Percentiles rank a stretch among this genome's conserved stretches.
phyloP scores from a whole-genome alignment of 2,888 invertebrate species.

The Geophilus truncorum region DNA sequence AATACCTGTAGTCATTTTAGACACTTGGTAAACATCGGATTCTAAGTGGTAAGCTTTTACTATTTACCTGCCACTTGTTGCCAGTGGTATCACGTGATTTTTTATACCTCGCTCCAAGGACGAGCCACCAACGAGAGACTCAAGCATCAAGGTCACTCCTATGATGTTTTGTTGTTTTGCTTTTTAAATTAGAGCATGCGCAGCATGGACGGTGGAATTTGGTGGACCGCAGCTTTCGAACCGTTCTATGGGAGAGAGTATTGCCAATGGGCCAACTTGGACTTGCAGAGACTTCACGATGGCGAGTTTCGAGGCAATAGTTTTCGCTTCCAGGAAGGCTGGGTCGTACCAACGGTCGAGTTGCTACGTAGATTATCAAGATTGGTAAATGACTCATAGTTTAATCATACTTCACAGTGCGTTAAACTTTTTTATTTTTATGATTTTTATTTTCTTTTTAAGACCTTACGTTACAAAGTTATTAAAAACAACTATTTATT shows the following conservation, averaged over 20 bases:
- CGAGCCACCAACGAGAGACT: background rate
- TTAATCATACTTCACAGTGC: background rate
- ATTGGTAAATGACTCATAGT: constrained; percentile 22
- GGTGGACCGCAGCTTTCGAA: background rate
- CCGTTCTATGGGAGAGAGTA: constrained; percentile 30
- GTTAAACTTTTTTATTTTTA: no score
- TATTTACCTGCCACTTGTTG: background rate
- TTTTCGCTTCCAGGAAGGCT: constrained; percentile 30
- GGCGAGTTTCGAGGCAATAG: constrained; percentile 20
- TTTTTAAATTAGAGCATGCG: background rate
- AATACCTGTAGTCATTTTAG: background rate
- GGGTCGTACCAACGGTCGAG: constrained; percentile 29
- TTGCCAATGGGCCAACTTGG: constrained; percentile 29
- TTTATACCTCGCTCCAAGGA: background rate
- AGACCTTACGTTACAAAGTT: no score
- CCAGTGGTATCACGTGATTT: background rate
- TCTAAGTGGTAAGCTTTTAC: background rate
- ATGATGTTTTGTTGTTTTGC: background rate
- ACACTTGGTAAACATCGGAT: background rate
- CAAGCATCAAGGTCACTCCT: background rate
- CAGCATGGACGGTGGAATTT: background rate
- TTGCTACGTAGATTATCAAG: constrained; percentile 6
- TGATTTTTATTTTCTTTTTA: no score
- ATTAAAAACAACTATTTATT: no score
- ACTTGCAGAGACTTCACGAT: constrained; percentile 8